Percentiles rank a stretch among this genome's conserved stretches.
These are phyloP conservation scores for Sarcophaga bullata DNA, from an alignment of 1,140 invertebrate species.

Conservation along the genomic window DNA sequence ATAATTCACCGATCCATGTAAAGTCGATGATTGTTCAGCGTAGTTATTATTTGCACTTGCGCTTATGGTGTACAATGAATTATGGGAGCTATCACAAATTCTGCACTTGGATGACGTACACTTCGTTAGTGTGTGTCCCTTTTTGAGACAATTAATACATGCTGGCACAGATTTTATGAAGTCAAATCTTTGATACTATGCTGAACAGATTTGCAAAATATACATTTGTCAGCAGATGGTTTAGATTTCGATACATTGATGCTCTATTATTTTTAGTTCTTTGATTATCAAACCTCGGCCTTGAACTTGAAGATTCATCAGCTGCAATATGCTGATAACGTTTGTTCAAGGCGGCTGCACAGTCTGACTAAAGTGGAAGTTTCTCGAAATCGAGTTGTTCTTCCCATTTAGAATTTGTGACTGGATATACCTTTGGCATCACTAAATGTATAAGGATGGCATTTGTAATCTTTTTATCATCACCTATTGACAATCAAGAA, in stretches of 20 bases:
- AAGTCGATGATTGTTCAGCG: too few relatives aligned
- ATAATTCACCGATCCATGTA: too few relatives aligned
- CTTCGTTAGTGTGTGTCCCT: not conserved
- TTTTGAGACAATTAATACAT: not conserved
- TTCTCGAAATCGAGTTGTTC: slow-evolving; percentile 34
- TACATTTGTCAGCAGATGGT: not conserved
- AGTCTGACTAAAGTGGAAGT: too few relatives aligned
- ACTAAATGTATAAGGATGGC: slow-evolving; percentile 24
- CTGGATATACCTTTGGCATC: slow-evolving; percentile 27
- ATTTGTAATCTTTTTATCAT: slow-evolving; percentile 30
- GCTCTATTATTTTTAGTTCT: not conserved
- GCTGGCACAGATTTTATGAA: slow-evolving; percentile 1
- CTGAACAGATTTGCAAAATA: not conserved
- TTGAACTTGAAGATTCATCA: not conserved
- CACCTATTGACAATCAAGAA: slow-evolving; percentile 28
- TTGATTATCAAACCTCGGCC: not conserved
- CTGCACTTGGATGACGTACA: not conserved
- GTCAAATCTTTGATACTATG: not conserved
- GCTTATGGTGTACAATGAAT: not conserved
- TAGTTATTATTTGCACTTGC: too few relatives aligned
- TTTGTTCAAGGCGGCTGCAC: slow-evolving; percentile 9
- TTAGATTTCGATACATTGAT: too few relatives aligned
- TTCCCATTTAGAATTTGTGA: slow-evolving; percentile 27
- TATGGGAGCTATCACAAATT: not conserved
- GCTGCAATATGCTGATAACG: slow-evolving; percentile 17